phyloP scores from a whole-genome alignment of 2,888 invertebrate species.

The Mesorhabditis belari region DNA sequence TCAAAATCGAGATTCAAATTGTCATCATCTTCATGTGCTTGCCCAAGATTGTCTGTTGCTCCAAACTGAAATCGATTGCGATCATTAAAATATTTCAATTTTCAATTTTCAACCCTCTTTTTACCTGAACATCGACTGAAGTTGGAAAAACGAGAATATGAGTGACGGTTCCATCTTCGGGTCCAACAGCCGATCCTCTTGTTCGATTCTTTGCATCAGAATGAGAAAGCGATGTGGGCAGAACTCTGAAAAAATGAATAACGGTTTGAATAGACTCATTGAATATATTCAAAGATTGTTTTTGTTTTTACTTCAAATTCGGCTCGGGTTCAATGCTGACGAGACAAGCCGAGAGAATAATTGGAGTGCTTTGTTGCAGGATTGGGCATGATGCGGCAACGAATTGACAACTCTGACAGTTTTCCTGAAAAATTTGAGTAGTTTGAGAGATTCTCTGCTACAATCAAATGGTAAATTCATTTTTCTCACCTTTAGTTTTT shows the following conservation, averaged over 20 bases:
- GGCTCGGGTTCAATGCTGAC: conserved; percentile 81
- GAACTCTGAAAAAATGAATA: background rate
- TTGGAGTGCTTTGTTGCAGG: conserved; percentile 66
- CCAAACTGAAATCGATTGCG: no score
- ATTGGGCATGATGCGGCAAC: background rate
- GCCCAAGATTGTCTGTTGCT: conserved; percentile 6
- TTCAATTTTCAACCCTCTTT: no score
- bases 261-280: background rate
- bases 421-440: no score
- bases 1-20: background rate
- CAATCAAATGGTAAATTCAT: no score
- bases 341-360: conserved; percentile 92
- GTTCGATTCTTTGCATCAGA: no score
- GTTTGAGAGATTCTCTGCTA: no score
- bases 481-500: conserved; percentile 30
- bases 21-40: conserved; percentile 4
- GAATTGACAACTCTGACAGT: background rate
- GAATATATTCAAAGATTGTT: background rate
- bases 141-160: conserved; percentile 98
- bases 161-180: conserved; percentile 89
- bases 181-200: conserved; percentile 77
- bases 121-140: conserved; percentile 82
- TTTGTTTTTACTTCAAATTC: conserved; percentile 5
- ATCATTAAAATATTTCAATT: no score
- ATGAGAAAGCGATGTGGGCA: background rate